Percentiles rank a stretch among this genome's conserved stretches.
Conservation (phyloP, 2,113 vertebrate genomes). For the Archocentrus centrarchus region DNA sequence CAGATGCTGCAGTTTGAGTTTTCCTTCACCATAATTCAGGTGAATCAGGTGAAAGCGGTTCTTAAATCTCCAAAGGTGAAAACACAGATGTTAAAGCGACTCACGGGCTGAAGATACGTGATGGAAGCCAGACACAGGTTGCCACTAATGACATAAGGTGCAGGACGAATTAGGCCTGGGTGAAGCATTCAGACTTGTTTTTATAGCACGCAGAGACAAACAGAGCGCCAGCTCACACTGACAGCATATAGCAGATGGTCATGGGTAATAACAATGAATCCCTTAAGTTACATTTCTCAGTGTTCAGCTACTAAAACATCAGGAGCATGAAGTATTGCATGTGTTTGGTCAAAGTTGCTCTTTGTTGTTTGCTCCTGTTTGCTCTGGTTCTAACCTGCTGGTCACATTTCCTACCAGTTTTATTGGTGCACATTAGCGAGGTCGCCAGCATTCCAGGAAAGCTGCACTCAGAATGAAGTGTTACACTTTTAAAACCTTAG, state of each 20-base stretch:
- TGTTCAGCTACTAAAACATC: constrained; percentile 17
- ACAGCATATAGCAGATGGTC: background rate
- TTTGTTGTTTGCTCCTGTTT: constrained; percentile 46
- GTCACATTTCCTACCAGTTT: constrained; percentile 41
- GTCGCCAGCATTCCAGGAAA: constrained; percentile 26
- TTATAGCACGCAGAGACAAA: constrained; percentile 13
- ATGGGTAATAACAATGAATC: constrained; percentile 5
- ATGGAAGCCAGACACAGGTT: constrained; percentile 5
- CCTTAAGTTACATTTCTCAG: background rate
- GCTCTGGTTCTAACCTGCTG: constrained; percentile 16
- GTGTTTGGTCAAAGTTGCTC: background rate
- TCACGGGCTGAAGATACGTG: constrained; percentile 26
- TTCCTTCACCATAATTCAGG: constrained; percentile 69
- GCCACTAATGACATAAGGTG: constrained; percentile 19
- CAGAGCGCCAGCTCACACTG: background rate
- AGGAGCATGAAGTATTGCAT: background rate
- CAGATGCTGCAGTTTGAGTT: constrained; percentile 33
- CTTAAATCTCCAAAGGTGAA: constrained; percentile 53
- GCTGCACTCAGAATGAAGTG: background rate
- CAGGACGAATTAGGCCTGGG: constrained; percentile 14
- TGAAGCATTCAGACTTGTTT: background rate
- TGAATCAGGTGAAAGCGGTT: constrained; percentile 52
- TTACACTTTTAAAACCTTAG: constrained; percentile 19
- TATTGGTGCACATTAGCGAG: background rate
- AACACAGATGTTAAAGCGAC: constrained; percentile 61